Base-by-base conservation (phyloP, 64 coral and sea anemone species). In the Cladopsammia gracilis region DNA sequence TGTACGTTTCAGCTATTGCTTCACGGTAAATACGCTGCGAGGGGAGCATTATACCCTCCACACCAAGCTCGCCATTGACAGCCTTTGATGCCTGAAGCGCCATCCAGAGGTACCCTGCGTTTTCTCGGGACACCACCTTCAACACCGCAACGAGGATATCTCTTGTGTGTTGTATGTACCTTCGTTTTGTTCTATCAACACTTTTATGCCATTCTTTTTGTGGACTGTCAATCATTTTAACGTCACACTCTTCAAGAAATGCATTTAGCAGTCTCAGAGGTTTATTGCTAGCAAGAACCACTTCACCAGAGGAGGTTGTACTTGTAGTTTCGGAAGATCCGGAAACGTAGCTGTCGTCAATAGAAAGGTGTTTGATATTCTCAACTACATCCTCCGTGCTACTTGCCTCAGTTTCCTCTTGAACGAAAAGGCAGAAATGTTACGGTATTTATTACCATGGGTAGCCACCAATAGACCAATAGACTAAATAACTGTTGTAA, bases 31-130 rank as follows among this genome's bases (percentile, higher is more conserved):
- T 22, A 52, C 76, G 72, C 60, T 89, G 73, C 12, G 58, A 50
- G 48, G 87, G 73, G 4, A 23, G 90, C 15, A 62, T 14, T 64
- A 66, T 75, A 48, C 76, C 73, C n/a, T 46, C 68, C 43, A 62
- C 5, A 25, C 90, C 79, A 61, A 92, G 61, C 20, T 70, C 67
- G 19, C 85, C 53, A 42, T 62, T 85, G 9, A 92, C 54, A 47
- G 65, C 52, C 68, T n/a, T 92, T 57, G 90, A 92, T 14, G 53
- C 82, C 64, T 92, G 90, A 7, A 92, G 90, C 14, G 66, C 90
- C 57, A 70, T 49, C 67, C 90, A 84, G 73, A 83, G 78, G 59
- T 67, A 49, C 4, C 71, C 59, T 48, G 87, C 58, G 22, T 89
- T 89, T 64, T 47, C 48, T 22, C 45, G 58, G 18, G 86, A 89